Base-by-base conservation (phyloP, 35 echinoderm and acorn worm species). In the Amphiura filiformis region DNA sequence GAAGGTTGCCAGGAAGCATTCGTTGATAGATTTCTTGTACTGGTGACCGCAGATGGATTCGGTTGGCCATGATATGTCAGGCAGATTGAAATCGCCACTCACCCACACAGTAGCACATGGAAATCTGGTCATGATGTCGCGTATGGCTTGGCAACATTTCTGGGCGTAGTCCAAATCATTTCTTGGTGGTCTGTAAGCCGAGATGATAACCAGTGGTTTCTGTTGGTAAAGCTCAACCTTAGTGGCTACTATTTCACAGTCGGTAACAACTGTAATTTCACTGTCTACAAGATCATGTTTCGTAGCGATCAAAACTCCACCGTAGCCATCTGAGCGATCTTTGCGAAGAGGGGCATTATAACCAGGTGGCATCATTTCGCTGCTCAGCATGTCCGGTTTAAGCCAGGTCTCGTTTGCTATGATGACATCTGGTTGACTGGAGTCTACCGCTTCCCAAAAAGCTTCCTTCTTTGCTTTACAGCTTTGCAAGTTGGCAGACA, bases 61-160 rank as follows among this genome's bases (percentile, higher is more conserved):
- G 13, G 56, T 84, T 5, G 36, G 26, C 88, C 57, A 90, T 33
- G 76, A 31, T 14, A 90, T 84, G 37, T 84, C 88, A 36, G 88
- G 80, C 33, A 90, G 39, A 23, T 90, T 90, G 0, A 90, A 35
- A 77, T 90, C 88, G 17, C 88, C 61, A 35, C 88, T 84, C 30
- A 90, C 17, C 88, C 88, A 90, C n/a, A 90, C 26, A 70, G 61
- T 82, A 13, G 88, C 80, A 90, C 80, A 83, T 5, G 80, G 81
- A 78, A 76, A 83, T 2, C 39, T 84, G 65, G 37, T 1, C 0
- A 11, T 77, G 26, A 90, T 70, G 34, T 32, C 38, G 13, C 13
- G 87, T 9, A 89, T 81, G 30, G 39, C 41, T 38, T 65, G 39
- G 78, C 87, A 81, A 17, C n/a, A 57, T 22, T 40, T 49, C 78